Evolutionary conservation across 2,797 vertebrate species (phyloP).

Genomic region (Coccyzus lansbergi): DNA sequence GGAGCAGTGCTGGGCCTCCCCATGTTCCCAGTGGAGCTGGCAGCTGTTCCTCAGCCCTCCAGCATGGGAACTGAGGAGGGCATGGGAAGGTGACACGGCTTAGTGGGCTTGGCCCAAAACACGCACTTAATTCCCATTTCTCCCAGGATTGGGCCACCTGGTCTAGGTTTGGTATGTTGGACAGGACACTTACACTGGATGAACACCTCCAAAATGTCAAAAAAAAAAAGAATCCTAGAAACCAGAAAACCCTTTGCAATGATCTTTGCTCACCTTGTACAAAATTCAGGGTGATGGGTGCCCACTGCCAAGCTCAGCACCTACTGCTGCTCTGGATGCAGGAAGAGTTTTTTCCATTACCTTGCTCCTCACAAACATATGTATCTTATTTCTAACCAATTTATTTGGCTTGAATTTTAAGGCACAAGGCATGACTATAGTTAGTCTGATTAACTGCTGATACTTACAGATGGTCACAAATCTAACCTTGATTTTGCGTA

Average conservation of each 20-base stretch:
- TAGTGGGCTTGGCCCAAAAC: background rate
- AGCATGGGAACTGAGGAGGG: fast-evolving
- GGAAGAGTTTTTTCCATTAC: background rate
- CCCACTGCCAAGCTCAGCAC: background rate
- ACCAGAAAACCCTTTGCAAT: background rate
- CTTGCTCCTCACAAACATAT: background rate
- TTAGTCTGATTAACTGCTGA: constrained; percentile 33
- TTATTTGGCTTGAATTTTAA: constrained; percentile 19
- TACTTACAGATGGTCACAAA: constrained; percentile 19
- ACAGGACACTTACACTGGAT: background rate
- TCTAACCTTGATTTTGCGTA: background rate
- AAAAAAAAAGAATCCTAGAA: background rate
- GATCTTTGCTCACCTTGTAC: background rate
- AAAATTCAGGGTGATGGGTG: background rate
- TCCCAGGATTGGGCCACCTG: background rate
- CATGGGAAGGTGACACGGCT: fast-evolving
- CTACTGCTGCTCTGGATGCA: background rate
- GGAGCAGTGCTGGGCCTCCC: background rate
- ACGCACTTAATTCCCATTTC: background rate
- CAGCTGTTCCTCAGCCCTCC: background rate
- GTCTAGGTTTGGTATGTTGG: background rate
- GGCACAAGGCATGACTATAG: background rate
- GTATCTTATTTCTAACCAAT: constrained; percentile 36
- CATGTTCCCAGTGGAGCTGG: fast-evolving
- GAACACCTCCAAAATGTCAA: background rate